Base-by-base conservation (phyloP, 1,140 invertebrate species). In the Solenopsis invicta region DNA sequence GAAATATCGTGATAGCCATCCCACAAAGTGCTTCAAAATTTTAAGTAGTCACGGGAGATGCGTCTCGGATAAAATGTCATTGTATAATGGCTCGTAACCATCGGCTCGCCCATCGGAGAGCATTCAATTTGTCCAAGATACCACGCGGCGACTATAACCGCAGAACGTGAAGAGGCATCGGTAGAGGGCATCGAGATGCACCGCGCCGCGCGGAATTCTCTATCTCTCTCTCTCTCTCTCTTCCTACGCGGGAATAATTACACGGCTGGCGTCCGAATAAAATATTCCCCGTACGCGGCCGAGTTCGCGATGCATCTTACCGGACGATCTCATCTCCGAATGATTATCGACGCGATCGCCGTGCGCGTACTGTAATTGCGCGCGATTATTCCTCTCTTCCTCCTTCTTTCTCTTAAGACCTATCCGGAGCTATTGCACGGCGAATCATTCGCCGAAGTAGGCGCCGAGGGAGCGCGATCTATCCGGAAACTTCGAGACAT, bases 281-380 rank as follows among this genome's bases (percentile, higher is more conserved):
- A 84, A 84, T 84, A 84, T 75, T 84, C 54, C 18, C 69, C 41
- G 24, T 75, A 24, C 69, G 69, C 80, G 69, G 80, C 69, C 80
- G 69, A 75, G 67, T 84, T 84, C 13, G 69, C 69, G 80, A 84
- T 81, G 78, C 66, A 56, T 81, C 66, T 71, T 72, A 34, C 75
- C 66, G 64, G 34, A 29, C 64, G 78, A 81, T 81, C 78, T 81
- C 78, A 81, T 84, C 80, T 75, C 69, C 54, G 80, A 84, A 84
- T 74, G 80, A 84, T 84, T 74, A 84, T 84, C 80, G 80, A 82
- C 69, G 80, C 69, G 80, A 84, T 75, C 67, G 67, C 80, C 80
- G 80, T 67, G 67, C 80, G 52, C 67, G 80, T 82, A 82, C 80
- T 59, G 54, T 74, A 82, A 84, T 74, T 84, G 80, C 80, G 45